A percentile compares a stretch with the other conserved stretches of the same genome.
These are phyloP conservation scores for Dendrolimus pini DNA, from an alignment of 2,888 invertebrate genomes.

Conservation along the genomic window DNA sequence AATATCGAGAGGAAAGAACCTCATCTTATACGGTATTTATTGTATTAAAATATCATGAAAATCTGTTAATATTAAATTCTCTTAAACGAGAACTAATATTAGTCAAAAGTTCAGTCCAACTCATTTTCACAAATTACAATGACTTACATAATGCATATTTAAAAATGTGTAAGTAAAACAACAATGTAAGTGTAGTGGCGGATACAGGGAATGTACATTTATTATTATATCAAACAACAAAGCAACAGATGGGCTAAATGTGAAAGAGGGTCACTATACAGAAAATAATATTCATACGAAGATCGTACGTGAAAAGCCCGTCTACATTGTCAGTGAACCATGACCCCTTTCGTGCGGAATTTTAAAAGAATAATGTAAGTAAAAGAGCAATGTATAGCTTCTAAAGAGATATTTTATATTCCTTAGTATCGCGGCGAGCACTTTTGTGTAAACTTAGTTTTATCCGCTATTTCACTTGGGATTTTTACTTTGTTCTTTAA, in stretches of 20 bases:
- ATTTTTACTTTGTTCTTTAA: neutral
- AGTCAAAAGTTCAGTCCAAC: no score
- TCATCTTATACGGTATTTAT: no score
- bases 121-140: no score
- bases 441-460: neutral
- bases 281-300: conserved; percentile 38
- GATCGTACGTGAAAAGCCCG: conserved; percentile 4
- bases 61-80: no score
- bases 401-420: neutral
- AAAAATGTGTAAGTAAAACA: no score
- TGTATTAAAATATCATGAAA: no score
- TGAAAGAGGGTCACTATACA: conserved; percentile 20
- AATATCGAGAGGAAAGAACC: no score
- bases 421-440: neutral
- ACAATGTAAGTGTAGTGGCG: no score
- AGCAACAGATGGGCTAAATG: conserved; percentile 29
- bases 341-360: neutral
- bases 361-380: neutral
- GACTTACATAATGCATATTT: no score
- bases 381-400: neutral
- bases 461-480: neutral
- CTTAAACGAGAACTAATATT: no score
- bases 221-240: conserved; percentile 7
- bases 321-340: neutral
- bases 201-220: no score